Base-by-base conservation (phyloP, 2,113 vertebrate species). In the Coregonus clupeaformis region DNA sequence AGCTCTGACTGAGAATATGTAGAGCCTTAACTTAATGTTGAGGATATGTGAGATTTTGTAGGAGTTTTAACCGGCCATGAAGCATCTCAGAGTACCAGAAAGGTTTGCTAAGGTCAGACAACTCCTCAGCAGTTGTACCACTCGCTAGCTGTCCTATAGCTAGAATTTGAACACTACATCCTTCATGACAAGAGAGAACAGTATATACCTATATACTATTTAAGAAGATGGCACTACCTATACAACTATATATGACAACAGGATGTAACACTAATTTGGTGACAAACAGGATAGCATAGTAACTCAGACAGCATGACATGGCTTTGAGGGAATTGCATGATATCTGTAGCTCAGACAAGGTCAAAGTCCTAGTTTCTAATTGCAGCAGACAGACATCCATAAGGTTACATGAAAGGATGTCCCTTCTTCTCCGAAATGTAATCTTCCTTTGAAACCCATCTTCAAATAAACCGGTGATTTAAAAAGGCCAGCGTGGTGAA, bases 401-500 rank as follows among this genome's bases (percentile, higher is more conserved):
- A 75, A 75, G 71, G 73, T 74, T 76, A 62, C 80, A 84, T 84
- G 78, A 90, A 85, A 78, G 79, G 75, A 71, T 65, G 73, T 68
- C 77, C 82, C 80, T 80, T 75, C 71, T 69, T 72, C 73, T 27
- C 72, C 71, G 71, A 78, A 79, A 79, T 71, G 82, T 63, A 71
- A 78, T 82, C 75, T 79, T 86, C 25, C 73, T 78, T 88, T 79
- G 77, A 89, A 84, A 87, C 83, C 86, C 80, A 89, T 90, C 88
- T 85, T 88, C 82, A 89, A 90, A 91, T 89, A 86, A 89, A 87
- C 82, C 80, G 73, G 69, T 85, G 84, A 86, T 90, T 77, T 79
- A 27, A 55, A 68, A 86, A 74, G 80, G 81, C 57, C 63, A n/a
- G 79, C 75, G 64, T 77, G 68, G 74, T 83, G 84, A 90, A 88